A percentile compares a stretch with the other conserved stretches of the same genome.
Conservation (phyloP, 2,888 invertebrate species). For the Bibio marci region DNA sequence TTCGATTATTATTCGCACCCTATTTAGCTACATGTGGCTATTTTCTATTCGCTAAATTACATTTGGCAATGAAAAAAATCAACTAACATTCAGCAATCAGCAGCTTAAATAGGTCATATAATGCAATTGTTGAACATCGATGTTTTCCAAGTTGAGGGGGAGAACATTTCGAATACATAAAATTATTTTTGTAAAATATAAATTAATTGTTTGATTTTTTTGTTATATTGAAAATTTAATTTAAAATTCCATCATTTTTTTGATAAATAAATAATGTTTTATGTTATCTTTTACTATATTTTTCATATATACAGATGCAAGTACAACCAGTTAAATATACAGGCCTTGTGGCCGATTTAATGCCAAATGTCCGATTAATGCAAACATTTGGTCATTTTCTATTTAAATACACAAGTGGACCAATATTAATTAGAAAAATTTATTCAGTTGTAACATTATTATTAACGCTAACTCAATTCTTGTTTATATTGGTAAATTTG, state of each 20-base stretch:
- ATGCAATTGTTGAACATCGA: no score
- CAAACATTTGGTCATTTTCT: conserved; percentile 61
- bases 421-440: conserved; percentile 38
- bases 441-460: conserved; percentile 43
- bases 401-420: conserved; percentile 56
- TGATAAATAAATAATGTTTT: neutral
- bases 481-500: conserved; percentile 47
- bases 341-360: conserved; percentile 67
- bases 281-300: conserved; percentile 13
- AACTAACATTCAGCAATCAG: no score
- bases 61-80: no score
- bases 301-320: conserved; percentile 15
- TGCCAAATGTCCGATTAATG: conserved; percentile 69
- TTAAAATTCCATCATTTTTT: neutral
- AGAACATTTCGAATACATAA: no score
- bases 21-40: no score
- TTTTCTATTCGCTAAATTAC: no score
- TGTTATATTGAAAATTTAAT: neutral
- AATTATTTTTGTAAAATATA: neutral
- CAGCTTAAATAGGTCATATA: no score
- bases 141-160: no score
- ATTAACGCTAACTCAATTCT: conserved; percentile 42
- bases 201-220: neutral
- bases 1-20: no score
- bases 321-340: conserved; percentile 20